Conservation (phyloP, 2,888 invertebrate species). For the Hedya salicella region DNA sequence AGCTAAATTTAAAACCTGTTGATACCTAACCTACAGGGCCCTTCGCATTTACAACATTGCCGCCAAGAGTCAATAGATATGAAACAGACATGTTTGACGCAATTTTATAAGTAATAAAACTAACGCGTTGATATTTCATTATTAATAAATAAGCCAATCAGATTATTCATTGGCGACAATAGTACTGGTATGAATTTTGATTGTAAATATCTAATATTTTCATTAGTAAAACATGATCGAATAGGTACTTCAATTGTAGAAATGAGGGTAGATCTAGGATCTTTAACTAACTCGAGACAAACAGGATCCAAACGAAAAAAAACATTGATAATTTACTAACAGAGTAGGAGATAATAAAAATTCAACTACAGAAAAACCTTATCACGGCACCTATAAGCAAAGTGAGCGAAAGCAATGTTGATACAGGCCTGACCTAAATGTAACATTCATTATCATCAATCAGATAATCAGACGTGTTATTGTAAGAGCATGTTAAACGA, state of each 20-base stretch:
- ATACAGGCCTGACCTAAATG: constrained; percentile 45
- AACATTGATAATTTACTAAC: neutral
- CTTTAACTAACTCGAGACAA: no score
- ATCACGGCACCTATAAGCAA: neutral
- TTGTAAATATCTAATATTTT: no score
- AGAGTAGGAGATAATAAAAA: no score
- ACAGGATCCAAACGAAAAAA: no score
- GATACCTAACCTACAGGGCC: constrained; percentile 23
- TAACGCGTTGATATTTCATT: no score
- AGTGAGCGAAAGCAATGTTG: constrained; percentile 8
- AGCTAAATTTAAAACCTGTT: constrained; percentile 46
- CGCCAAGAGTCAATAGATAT: neutral
- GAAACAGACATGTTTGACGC: neutral
- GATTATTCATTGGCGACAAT: no score
- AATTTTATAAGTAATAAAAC: no score
- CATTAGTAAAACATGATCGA: no score
- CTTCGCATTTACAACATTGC: neutral
- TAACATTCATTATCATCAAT: constrained; percentile 36
- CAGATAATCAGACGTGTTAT: constrained; percentile 38
- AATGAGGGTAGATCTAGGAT: no score
- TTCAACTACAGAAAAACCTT: neutral
- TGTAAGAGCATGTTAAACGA: constrained; percentile 23
- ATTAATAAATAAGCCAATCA: no score
- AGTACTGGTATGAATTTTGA: no score
- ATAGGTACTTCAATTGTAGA: no score